phyloP scores from a whole-genome alignment of 2,797 vertebrate species.

The Anguilla anguilla region DNA sequence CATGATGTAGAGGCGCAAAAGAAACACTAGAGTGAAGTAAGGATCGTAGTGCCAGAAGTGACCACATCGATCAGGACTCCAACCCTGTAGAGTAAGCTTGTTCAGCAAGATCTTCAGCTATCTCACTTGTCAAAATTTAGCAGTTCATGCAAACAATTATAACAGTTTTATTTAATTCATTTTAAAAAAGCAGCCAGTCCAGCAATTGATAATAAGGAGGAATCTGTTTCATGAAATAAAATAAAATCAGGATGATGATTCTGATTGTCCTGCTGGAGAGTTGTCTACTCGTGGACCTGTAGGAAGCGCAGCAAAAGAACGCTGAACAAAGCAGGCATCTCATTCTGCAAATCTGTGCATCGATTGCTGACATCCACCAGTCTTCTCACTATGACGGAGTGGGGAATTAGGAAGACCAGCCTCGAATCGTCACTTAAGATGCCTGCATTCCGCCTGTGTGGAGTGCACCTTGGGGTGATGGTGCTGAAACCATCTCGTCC shows the following conservation, averaged over 20 bases:
- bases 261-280: too few relatives aligned
- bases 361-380: not conserved
- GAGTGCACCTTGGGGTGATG: not conserved
- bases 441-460: not conserved
- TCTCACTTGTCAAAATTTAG: not conserved
- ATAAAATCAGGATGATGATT: too few relatives aligned
- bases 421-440: not conserved
- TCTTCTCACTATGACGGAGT: not conserved
- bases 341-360: not conserved
- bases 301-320: not conserved
- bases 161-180: not conserved
- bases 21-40: too few relatives aligned
- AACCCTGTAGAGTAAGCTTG: too few relatives aligned
- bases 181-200: not conserved
- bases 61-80: too few relatives aligned
- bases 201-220: not conserved
- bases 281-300: too few relatives aligned
- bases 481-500: not conserved
- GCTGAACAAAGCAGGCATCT: not conserved
- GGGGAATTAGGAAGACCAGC: not conserved
- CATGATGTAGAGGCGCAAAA: too few relatives aligned
- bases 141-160: not conserved
- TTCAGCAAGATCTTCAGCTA: not conserved
- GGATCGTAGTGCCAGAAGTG: too few relatives aligned
- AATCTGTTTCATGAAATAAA: too few relatives aligned